A percentile compares a stretch with the other conserved stretches of the same genome.
phyloP scores from a whole-genome alignment of 2,113 vertebrate species.

The Todiramphus chloris region DNA sequence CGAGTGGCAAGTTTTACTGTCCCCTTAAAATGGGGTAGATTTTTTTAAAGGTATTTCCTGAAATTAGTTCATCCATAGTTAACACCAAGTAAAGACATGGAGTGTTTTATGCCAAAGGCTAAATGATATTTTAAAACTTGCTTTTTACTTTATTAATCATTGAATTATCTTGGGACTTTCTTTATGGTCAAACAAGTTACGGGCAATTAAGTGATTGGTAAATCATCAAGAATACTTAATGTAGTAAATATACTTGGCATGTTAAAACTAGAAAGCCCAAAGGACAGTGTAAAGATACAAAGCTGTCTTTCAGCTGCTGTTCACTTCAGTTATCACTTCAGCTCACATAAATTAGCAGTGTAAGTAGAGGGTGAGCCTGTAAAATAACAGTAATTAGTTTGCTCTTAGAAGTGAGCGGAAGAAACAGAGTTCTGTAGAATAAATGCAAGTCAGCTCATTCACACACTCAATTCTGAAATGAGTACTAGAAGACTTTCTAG shows the following conservation, averaged over 20 bases:
- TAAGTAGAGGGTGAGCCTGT: not conserved
- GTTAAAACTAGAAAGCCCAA: not conserved
- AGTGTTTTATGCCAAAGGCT: not conserved
- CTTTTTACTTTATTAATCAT: not conserved
- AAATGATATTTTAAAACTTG: not conserved
- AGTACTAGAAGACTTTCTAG: not conserved
- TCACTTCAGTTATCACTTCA: not conserved
- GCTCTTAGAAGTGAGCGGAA: not conserved
- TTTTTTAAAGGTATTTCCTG: not conserved
- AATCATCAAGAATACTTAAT: not conserved
- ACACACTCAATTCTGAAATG: not conserved
- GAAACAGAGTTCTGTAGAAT: not conserved
- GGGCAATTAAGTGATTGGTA: not conserved
- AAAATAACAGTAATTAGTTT: not conserved
- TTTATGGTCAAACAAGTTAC: not conserved
- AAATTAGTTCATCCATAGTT: not conserved
- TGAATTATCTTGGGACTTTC: not conserved
- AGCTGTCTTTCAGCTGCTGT: not conserved
- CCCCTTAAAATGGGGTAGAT: not conserved
- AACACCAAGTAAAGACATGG: not conserved
- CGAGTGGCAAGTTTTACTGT: not conserved
- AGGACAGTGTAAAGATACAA: not conserved
- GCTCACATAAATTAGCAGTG: no score
- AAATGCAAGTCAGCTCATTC: not conserved
- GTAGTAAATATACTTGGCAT: accelerated